Evolutionary conservation across 2,797 vertebrate species (phyloP).

Genomic region (Xiphophorus birchmanni): DNA sequence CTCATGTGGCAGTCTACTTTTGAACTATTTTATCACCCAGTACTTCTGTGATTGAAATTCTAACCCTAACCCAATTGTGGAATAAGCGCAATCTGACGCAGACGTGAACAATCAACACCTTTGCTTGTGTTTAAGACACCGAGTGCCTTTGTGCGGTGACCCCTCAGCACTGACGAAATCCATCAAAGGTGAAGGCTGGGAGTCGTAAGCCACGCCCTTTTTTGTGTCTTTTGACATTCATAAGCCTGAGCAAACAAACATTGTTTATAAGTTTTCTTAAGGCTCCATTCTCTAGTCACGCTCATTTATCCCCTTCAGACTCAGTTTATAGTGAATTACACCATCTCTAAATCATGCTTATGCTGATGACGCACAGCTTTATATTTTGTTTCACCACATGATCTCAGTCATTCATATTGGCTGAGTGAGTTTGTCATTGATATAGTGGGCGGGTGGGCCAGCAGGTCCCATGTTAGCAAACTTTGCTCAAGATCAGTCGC

Average conservation of each 20-base stretch:
- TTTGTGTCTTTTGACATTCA: background rate
- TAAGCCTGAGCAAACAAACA: background rate
- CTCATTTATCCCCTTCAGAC: background rate
- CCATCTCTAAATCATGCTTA: background rate
- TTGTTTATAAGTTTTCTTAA: background rate
- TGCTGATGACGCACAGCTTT: background rate
- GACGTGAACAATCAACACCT: background rate
- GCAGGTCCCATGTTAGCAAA: background rate
- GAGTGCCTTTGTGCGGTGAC: background rate
- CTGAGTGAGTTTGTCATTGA: background rate
- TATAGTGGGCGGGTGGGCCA: background rate
- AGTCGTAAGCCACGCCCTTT: background rate
- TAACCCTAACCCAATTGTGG: background rate
- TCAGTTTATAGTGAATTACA: background rate
- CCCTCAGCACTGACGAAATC: background rate
- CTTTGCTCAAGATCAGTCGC: background rate
- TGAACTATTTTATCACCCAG: background rate
- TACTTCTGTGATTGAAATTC: background rate
- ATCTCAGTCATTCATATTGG: background rate
- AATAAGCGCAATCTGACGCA: background rate
- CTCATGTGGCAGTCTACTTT: background rate
- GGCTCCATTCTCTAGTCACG: background rate
- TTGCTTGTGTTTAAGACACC: background rate
- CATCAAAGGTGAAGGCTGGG: background rate
- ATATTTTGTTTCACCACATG: background rate